These are phyloP conservation scores for Silurus asotus DNA, from an alignment of 2,113 vertebrate species.

Conservation along the genomic window DNA sequence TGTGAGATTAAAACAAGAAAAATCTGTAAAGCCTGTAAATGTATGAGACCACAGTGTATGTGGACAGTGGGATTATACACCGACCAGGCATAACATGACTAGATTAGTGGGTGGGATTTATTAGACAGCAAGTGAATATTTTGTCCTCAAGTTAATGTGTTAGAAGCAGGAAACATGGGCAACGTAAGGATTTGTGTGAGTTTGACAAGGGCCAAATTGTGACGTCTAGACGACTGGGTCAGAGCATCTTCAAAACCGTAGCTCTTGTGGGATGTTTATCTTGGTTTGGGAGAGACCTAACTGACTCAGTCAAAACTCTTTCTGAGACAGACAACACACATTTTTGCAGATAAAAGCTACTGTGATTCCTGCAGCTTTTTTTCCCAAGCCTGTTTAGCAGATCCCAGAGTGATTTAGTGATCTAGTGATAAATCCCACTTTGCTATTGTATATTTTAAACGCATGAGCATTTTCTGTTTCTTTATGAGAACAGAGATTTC, in stretches of 20 bases:
- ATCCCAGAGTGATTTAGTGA: neutral
- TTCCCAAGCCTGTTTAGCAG: neutral
- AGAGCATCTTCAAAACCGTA: no score
- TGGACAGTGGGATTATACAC: no score
- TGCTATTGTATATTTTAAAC: neutral
- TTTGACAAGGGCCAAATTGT: no score
- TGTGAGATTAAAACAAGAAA: neutral
- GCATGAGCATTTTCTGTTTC: neutral
- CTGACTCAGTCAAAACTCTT: neutral
- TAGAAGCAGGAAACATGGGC: no score
- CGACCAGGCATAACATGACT: no score
- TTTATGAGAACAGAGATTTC: neutral
- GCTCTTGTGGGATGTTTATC: neutral
- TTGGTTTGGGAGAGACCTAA: neutral
- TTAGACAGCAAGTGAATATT: no score
- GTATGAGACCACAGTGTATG: neutral
- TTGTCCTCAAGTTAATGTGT: no score
- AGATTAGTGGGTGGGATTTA: no score
- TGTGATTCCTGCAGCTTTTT: neutral
- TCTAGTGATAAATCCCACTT: neutral
- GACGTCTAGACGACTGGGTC: no score
- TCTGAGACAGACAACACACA: neutral
- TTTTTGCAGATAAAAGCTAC: neutral
- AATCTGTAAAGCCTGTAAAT: neutral
- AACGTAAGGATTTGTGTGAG: no score